Percentiles rank a stretch among this genome's conserved stretches.
These are phyloP conservation scores for Drosophila heteroneura DNA, from an alignment of 2,888 invertebrate species.

Conservation along the genomic window DNA sequence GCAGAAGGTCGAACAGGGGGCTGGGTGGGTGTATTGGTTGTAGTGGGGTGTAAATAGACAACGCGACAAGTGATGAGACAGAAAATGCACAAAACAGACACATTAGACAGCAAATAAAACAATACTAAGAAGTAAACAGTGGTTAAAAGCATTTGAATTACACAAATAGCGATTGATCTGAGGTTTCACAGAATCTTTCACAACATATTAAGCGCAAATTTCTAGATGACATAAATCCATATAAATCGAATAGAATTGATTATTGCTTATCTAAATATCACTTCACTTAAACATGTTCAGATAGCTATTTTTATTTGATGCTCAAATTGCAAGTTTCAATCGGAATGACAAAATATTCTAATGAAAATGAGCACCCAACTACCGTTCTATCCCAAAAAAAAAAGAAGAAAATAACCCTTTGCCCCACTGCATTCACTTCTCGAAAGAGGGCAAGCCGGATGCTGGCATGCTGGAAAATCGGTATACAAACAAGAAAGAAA, in stretches of 20 bases:
- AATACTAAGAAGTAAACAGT: conserved; percentile 34
- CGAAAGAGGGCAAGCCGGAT: background rate
- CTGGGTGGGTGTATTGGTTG: background rate
- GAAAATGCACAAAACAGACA: conserved; percentile 61
- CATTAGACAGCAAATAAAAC: conserved; percentile 38
- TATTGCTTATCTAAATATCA: background rate
- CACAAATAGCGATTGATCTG: background rate
- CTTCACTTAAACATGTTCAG: background rate
- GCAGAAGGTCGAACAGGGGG: background rate
- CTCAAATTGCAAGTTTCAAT: background rate
- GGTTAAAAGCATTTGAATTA: background rate
- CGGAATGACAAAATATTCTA: conserved; percentile 63
- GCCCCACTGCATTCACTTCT: conserved; percentile 10
- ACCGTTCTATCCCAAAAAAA: conserved; percentile 8
- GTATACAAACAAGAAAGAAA: conserved; percentile 64
- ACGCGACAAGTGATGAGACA: conserved; percentile 54
- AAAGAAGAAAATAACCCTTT: conserved; percentile 14
- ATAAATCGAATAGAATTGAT: background rate
- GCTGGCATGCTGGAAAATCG: conserved; percentile 62
- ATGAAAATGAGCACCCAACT: conserved; percentile 53
- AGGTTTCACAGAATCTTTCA: background rate
- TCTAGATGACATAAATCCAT: background rate
- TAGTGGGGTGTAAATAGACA: conserved; percentile 36
- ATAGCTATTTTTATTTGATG: background rate
- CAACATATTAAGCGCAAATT: background rate